These are phyloP conservation scores for Hassar affinis DNA, from an alignment of 2,113 vertebrate species.

Conservation along the genomic window DNA sequence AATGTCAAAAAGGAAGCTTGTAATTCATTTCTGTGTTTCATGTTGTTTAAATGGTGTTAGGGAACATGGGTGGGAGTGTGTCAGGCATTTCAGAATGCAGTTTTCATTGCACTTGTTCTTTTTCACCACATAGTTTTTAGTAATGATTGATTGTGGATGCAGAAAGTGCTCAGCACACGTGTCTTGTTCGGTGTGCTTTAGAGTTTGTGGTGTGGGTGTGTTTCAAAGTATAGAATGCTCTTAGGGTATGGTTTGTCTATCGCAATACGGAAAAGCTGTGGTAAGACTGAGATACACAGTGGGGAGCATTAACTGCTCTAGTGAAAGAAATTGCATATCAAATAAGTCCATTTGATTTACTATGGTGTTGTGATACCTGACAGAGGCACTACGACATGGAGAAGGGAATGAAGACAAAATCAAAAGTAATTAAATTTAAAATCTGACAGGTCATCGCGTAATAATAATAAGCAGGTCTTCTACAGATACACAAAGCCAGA, in stretches of 20 bases:
- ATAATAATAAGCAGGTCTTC: background rate
- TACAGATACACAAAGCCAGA: background rate
- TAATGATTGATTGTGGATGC: background rate
- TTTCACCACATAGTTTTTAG: background rate
- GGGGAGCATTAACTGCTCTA: background rate
- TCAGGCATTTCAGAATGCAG: background rate
- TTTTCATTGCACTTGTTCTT: background rate
- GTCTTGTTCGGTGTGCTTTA: background rate
- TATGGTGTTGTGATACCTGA: background rate
- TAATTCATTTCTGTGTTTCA: background rate
- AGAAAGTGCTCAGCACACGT: background rate
- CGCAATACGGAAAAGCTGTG: background rate
- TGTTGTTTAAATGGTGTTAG: conserved; percentile 2
- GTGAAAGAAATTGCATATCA: background rate
- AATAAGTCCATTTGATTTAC: background rate
- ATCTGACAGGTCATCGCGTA: background rate
- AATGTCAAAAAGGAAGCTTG: background rate
- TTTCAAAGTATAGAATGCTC: background rate
- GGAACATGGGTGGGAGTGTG: too few relatives aligned
- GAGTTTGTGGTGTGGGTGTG: background rate
- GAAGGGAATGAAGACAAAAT: background rate
- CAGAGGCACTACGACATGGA: background rate
- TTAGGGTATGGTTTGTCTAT: background rate
- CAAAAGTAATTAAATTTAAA: background rate
- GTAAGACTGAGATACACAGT: too few relatives aligned